phyloP scores from a whole-genome alignment of 2,797 vertebrate genomes.

The Glyptemys insculpta region DNA sequence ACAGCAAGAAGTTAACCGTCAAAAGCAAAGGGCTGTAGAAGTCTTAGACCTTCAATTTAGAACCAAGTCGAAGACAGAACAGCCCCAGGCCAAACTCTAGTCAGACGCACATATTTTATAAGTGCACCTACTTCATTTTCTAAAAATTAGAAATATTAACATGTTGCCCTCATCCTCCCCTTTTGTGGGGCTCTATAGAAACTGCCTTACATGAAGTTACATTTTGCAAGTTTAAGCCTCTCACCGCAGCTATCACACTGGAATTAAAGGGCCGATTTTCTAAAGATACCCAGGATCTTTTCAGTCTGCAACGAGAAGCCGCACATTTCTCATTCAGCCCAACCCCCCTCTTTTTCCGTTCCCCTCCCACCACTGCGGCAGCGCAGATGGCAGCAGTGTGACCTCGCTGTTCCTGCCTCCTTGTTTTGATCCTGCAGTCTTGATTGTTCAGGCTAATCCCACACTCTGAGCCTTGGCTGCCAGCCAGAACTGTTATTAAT shows the following conservation, averaged over 20 bases:
- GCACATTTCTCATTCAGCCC: conserved; percentile 29
- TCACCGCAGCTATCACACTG: not conserved
- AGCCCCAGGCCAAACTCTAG: rapidly evolving
- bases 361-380: conserved; percentile 93
- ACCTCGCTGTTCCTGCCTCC: conserved; percentile 92
- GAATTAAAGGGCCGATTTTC: not conserved
- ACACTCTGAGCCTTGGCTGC: conserved; percentile 89
- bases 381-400: conserved; percentile 96
- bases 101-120: rapidly evolving
- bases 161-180: not conserved
- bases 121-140: not conserved
- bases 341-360: conserved; percentile 71
- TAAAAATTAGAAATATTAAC: not conserved
- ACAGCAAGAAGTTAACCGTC: rapidly evolving
- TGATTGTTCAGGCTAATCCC: conserved; percentile 94
- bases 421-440: conserved; percentile 92
- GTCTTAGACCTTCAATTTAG: rapidly evolving
- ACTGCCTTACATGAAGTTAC: not conserved
- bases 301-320: conserved; percentile 20
- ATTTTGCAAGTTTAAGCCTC: not conserved
- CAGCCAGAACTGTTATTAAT: conserved; percentile 90
- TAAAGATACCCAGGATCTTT: not conserved
- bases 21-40: not conserved
- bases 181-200: not conserved
- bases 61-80: rapidly evolving